These are phyloP conservation scores for Dicrurus megarhynchus DNA, from an alignment of 2,113 vertebrate genomes.

Conservation along the genomic window DNA sequence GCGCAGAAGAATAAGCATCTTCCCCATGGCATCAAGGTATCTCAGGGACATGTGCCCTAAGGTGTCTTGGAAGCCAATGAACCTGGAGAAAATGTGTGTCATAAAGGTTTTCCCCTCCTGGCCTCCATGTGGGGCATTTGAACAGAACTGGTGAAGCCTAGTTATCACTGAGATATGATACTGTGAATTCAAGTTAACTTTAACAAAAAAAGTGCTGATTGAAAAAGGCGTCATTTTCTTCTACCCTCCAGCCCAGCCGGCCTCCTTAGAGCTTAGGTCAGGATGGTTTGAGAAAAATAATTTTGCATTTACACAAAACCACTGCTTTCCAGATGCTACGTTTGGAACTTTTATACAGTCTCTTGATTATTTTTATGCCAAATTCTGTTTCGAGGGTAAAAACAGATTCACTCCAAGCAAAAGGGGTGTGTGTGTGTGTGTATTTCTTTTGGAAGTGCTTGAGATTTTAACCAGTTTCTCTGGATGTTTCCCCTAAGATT, in stretches of 20 bases:
- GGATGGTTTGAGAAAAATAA: neutral
- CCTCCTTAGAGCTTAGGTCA: constrained; percentile 1
- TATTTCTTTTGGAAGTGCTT: constrained; percentile 25
- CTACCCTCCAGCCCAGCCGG: neutral
- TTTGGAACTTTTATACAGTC: neutral
- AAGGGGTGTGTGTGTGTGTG: neutral
- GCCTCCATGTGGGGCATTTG: neutral
- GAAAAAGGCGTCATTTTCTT: neutral
- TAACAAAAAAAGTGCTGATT: neutral
- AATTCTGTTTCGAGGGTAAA: constrained; percentile 19
- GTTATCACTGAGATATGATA: neutral
- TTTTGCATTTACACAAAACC: neutral
- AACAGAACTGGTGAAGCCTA: neutral
- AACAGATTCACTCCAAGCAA: neutral
- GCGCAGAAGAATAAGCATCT: neutral
- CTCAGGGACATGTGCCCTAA: neutral
- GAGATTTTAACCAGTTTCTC: constrained; percentile 21
- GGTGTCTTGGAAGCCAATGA: neutral
- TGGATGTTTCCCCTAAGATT: constrained; percentile 12
- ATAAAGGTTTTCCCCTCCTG: neutral
- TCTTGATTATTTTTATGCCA: constrained; percentile 4
- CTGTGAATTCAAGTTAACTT: neutral
- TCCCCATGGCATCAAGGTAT: neutral
- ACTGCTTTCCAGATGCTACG: neutral
- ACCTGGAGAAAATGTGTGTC: neutral